Base-by-base conservation (phyloP, 1,140 invertebrate species). In the Drosophila ercepeae region DNA sequence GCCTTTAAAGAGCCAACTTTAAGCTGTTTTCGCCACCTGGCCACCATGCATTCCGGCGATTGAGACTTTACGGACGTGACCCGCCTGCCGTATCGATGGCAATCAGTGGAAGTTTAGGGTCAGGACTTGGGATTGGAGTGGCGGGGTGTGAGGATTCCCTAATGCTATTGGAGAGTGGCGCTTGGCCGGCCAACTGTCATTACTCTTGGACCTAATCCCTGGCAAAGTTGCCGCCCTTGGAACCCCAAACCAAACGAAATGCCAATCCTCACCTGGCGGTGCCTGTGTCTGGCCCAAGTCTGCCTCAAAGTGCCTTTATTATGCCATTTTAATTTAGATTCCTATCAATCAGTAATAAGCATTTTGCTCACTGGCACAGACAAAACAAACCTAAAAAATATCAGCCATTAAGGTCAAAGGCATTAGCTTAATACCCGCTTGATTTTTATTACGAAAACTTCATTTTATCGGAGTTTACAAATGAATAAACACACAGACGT, bases 241-340 rank as follows among this genome's bases (percentile, higher is more conserved):
- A 39, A 16, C 36, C 13, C 3, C 14, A 16, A 18, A 18, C 13
- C 25, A 29, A 42, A 19, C 14, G 8, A 3, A 44, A 18, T 29
- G 19, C 34, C 21, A 25, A 41, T 52, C 46, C 39, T 36, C 55
- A 71, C 55, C 68, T 53, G 54, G 42, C 49, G 55, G 34, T 54
- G 52, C 46, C 49, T 42, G 61, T 79, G 81, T 69, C 68, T 67
- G 32, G 44, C n/a, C 54, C 34, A 60, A 45, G 69, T 75, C 73
- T 77, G 58, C 49, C 45, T 32, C 27, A 44, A 74, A 77, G 69
- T 74, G 81, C 64, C 77, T 88, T 88, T 88, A 86, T 79, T 75
- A 81, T 77, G 82, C 73, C 82, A 88, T 88, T 86, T 86, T 86
- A 86, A 86, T 86, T 86, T 88, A 86, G 81, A 86, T 86, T 64